phyloP scores from a whole-genome alignment of 2,888 invertebrate species.

The Caenorhabditis angaria region DNA sequence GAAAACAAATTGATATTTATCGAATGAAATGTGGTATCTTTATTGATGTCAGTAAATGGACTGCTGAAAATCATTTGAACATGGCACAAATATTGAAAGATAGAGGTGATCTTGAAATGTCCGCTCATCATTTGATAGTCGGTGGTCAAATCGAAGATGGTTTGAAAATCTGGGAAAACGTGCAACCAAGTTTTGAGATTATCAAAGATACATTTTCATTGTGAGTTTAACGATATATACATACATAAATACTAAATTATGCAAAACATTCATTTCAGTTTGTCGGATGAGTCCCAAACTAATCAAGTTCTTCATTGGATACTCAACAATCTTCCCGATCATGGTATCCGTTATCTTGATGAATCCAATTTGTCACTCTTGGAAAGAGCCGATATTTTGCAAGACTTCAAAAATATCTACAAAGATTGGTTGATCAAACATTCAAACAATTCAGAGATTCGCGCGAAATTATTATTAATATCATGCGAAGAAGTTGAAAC shows the following conservation, averaged over 20 bases:
- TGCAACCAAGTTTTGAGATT: neutral
- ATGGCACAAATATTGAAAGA: constrained; percentile 2
- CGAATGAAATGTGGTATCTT: constrained; percentile 1
- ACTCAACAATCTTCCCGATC: neutral
- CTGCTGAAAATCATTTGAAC: neutral
- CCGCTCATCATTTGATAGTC: neutral
- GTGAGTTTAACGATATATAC: neutral
- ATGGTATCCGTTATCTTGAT: neutral
- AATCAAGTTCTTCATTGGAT: constrained; percentile 8
- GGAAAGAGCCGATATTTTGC: neutral
- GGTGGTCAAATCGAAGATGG: neutral
- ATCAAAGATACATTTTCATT: neutral
- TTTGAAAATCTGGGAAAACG: neutral
- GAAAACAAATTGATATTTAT: neutral
- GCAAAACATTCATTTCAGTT: neutral
- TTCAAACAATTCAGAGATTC: neutral
- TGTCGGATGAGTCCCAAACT: neutral
- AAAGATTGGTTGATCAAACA: neutral
- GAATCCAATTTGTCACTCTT: neutral
- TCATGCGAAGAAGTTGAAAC: neutral
- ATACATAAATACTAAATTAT: neutral
- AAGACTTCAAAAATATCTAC: neutral
- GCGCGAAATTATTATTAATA: neutral
- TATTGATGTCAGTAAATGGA: neutral
- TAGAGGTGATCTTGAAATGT: neutral